Percentiles rank a stretch among this genome's conserved stretches.
These are phyloP conservation scores for Myathropa florea DNA, from an alignment of 2,888 invertebrate species.

Conservation along the genomic window DNA sequence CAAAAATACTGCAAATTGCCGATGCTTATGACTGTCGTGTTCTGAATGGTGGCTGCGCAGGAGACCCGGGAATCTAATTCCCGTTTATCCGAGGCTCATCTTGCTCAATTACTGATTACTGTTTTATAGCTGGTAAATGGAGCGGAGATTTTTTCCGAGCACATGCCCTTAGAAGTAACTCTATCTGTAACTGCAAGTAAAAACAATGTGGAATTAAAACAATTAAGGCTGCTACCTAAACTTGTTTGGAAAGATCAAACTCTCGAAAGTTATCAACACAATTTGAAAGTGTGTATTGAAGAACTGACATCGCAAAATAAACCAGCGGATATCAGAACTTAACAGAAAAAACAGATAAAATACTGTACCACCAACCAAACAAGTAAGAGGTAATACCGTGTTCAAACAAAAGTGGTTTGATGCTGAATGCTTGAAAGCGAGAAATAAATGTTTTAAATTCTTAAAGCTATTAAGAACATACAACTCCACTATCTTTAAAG, in stretches of 20 bases:
- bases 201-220: background rate
- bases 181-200: background rate
- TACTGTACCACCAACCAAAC: background rate
- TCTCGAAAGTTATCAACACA: background rate
- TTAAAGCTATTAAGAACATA: background rate
- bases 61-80: no score
- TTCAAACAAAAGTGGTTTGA: background rate
- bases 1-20: no score
- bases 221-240: background rate
- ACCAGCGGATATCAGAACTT: background rate
- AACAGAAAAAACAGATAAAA: background rate
- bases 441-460: background rate
- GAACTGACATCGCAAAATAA: background rate
- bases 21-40: background rate
- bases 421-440: background rate
- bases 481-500: background rate
- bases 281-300: background rate
- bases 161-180: background rate
- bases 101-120: no score
- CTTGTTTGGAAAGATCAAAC: background rate
- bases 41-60: background rate
- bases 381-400: background rate
- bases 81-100: no score
- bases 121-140: no score
- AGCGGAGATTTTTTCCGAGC: background rate